Percentiles rank a stretch among this genome's conserved stretches.
Evolutionary conservation across 2,888 invertebrate genomes (phyloP).

Genomic region (Malacosoma neustria): DNA sequence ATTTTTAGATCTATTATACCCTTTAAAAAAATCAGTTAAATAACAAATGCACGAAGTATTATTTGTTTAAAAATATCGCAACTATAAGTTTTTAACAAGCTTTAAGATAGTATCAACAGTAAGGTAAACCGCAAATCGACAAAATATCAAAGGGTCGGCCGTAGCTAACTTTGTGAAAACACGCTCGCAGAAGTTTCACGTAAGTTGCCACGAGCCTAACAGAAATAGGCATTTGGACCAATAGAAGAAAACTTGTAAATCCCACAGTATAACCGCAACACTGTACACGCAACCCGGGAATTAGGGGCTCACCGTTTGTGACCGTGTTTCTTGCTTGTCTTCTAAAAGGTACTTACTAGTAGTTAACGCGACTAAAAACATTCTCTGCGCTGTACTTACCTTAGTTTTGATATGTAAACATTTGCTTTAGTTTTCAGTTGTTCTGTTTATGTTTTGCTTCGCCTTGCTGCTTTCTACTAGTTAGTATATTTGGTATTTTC

Average conservation of each 20-base stretch:
- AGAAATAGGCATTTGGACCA: conserved; percentile 52
- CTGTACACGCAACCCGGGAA: conserved; percentile 43
- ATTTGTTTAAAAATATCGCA: background rate
- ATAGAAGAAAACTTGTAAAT: conserved; percentile 66
- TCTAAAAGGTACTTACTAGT: conserved; percentile 29
- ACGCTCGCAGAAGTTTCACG: conserved; percentile 31
- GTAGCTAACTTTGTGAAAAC: conserved; percentile 36
- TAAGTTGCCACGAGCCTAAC: conserved; percentile 33
- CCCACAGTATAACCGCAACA: conserved; percentile 44
- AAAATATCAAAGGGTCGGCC: conserved; percentile 40
- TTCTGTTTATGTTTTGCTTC: no score
- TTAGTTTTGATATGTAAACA: background rate
- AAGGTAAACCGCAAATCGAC: conserved; percentile 36
- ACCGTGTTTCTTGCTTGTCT: conserved; percentile 26
- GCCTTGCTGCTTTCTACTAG: no score
- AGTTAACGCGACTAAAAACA: background rate
- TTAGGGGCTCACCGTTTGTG: conserved; percentile 27
- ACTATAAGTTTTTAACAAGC: background rate
- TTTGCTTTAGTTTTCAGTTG: background rate
- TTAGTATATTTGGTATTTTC: no score
- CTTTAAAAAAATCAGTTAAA: no score
- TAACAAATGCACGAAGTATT: no score
- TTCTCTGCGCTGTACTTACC: background rate
- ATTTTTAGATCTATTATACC: no score
- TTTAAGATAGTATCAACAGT: conserved; percentile 11